Evolutionary conservation across 2,888 invertebrate genomes (phyloP).

Genomic region (Spicauda simplicius): DNA sequence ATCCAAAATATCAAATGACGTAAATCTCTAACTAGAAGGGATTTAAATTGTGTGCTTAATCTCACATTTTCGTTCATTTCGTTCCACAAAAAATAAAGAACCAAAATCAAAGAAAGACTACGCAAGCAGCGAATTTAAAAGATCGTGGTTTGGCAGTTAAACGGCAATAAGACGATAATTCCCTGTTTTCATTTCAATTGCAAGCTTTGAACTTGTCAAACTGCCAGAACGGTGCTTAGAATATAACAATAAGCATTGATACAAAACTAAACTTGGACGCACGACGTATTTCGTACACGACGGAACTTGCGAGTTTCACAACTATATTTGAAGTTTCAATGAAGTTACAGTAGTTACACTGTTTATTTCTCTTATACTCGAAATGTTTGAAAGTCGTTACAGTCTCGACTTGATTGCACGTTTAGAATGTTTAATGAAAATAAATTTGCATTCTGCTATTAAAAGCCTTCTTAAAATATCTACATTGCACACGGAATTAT

Average conservation of each 20-base stretch:
- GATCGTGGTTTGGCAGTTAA: conserved; percentile 5
- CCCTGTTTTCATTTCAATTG: conserved; percentile 17
- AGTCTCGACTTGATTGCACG: neutral
- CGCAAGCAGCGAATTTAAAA: neutral
- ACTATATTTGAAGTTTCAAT: conserved; percentile 1
- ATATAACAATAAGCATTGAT: conserved; percentile 18
- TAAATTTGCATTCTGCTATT: too few relatives aligned
- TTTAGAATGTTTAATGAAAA: too few relatives aligned
- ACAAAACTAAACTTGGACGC: conserved; percentile 12
- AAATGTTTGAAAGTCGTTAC: neutral
- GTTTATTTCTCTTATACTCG: neutral
- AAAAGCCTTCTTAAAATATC: too few relatives aligned
- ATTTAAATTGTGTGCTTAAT: too few relatives aligned
- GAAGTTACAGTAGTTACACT: neutral
- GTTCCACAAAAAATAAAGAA: too few relatives aligned
- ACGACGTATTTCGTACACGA: neutral
- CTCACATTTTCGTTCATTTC: too few relatives aligned
- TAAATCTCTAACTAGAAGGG: too few relatives aligned
- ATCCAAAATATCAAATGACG: too few relatives aligned
- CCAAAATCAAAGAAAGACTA: neutral
- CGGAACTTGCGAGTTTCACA: neutral
- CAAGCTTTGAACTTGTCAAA: conserved; percentile 13
- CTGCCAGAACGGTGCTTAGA: conserved; percentile 24
- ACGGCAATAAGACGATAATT: conserved; percentile 11
- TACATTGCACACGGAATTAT: too few relatives aligned